These are phyloP conservation scores for Tetragonisca angustula DNA, from an alignment of 2,888 invertebrate genomes.

Conservation along the genomic window DNA sequence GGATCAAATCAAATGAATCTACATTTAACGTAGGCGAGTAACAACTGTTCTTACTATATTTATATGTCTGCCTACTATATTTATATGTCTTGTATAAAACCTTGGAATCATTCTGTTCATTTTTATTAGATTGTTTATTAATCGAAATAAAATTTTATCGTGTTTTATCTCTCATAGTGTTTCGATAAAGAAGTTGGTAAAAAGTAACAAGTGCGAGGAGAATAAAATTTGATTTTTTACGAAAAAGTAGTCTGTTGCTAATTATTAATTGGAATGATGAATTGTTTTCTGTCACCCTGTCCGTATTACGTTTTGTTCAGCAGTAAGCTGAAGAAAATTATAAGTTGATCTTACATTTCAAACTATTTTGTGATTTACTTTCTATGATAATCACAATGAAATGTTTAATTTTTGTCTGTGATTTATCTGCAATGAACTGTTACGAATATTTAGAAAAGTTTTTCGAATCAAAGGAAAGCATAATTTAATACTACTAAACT, in stretches of 20 bases:
- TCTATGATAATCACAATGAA: background rate
- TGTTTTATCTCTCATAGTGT: background rate
- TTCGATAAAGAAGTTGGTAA: background rate
- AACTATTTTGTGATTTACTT: background rate
- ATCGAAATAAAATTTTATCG: background rate
- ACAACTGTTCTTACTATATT: background rate
- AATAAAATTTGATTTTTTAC: too few species aligned
- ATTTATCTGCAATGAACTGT: background rate
- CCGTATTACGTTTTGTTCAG: too few species aligned
- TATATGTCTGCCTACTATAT: too few species aligned
- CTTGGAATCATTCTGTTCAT: background rate
- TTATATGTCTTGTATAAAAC: background rate
- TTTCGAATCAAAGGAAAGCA: background rate
- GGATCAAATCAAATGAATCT: background rate
- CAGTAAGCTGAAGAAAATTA: too few species aligned
- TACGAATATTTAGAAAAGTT: background rate
- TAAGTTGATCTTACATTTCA: too few species aligned
- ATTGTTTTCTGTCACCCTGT: too few species aligned
- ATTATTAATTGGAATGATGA: too few species aligned
- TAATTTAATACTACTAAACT: background rate
- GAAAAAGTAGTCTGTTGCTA: too few species aligned
- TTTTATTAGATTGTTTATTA: background rate
- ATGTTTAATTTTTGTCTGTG: background rate
- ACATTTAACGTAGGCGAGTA: too few species aligned
- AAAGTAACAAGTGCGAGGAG: too few species aligned